Evolutionary conservation across 2,113 vertebrate species (phyloP), one percentile per base, ranked within the genome.

Genomic region (Myrmophylax atrothorax): DNA sequence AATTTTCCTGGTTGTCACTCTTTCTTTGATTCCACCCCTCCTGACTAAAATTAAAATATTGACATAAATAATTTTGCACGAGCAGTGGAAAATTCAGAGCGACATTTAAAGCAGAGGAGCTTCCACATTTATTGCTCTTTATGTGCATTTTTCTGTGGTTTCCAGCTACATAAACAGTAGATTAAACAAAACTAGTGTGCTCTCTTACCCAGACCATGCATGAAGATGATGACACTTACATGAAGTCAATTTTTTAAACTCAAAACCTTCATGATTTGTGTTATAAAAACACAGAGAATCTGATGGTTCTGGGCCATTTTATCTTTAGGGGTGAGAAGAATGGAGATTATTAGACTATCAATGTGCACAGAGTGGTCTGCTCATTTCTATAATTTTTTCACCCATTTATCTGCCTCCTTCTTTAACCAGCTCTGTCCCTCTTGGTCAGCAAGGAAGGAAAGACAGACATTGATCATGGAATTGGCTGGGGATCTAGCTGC

Each of bases 11-110:
- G 47, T 88, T 98, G 97, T 97, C 97, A 98, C 56, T 96, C 94
- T 96, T 93, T 96, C 93, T 97, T 94, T 98, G 56, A 96, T 97
- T 98, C 90, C 73, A 97, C 35, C 56, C n/a, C 56, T 73, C 95
- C 80, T 10, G 40, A 83, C 60, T 96, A 89, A 98, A 98, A 98
- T 98, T 98, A 98, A 98, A 98, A 96, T 98, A 98, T 98, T 97
- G 98, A 98, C 97, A 98, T 94, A 95, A 97, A 97, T 97, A 96
- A 96, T 97, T 97, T 98, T 97, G 95, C 97, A 95, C 80, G 76
- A 95, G 90, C 94, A 94, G 91, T 94, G 70, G 76, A 97, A 98
- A 98, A 96, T 94, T 97, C 94, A 93, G 94, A 93, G 66, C 63
- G 49, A 20, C 72, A 55, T 72, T 96, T 89, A 88, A 97, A 93